Conservation (phyloP, 1,140 invertebrate species). For the Drosophila sechellia region DNA sequence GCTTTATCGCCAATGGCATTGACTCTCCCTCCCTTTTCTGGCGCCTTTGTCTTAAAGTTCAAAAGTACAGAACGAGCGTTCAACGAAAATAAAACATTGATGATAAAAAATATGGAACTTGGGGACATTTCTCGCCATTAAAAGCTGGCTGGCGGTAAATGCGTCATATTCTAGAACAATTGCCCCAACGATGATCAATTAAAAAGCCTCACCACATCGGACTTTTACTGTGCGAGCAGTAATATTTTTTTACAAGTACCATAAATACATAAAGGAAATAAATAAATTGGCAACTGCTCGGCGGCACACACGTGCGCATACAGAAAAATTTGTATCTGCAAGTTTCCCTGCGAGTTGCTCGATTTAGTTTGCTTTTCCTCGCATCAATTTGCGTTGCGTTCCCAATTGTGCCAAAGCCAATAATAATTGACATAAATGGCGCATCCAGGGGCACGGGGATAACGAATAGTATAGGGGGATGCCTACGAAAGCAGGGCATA, state of each 20-base stretch:
- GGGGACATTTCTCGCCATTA: not conserved
- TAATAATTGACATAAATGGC: conserved; percentile 78
- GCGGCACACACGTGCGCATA: not conserved
- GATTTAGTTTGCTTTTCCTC: conserved; percentile 66
- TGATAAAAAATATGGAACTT: conserved; percentile 2
- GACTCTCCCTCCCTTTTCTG: conserved; percentile 27
- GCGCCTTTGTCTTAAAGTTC: conserved; percentile 60
- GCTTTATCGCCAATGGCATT: conserved; percentile 32
- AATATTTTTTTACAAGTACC: conserved; percentile 43
- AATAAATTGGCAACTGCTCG: conserved; percentile 37
- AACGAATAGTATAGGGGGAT: conserved; percentile 9
- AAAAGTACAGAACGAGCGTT: conserved; percentile 49
- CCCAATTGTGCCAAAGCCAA: conserved; percentile 75
- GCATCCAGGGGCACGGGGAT: conserved; percentile 17
- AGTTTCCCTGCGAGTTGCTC: conserved; percentile 1
- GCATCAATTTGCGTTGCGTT: conserved; percentile 76
- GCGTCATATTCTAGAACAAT: conserved; percentile 27
- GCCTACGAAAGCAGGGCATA: conserved; percentile 37
- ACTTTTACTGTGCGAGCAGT: conserved; percentile 16
- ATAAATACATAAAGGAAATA: conserved; percentile 51
- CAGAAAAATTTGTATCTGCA: conserved; percentile 28
- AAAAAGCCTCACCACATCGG: conserved; percentile 34
- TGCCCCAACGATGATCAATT: conserved; percentile 30
- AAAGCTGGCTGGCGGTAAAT: not conserved
- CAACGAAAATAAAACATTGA: conserved; percentile 17